Conservation (phyloP, 2,888 invertebrate genomes). For the Amorpha juglandis region DNA sequence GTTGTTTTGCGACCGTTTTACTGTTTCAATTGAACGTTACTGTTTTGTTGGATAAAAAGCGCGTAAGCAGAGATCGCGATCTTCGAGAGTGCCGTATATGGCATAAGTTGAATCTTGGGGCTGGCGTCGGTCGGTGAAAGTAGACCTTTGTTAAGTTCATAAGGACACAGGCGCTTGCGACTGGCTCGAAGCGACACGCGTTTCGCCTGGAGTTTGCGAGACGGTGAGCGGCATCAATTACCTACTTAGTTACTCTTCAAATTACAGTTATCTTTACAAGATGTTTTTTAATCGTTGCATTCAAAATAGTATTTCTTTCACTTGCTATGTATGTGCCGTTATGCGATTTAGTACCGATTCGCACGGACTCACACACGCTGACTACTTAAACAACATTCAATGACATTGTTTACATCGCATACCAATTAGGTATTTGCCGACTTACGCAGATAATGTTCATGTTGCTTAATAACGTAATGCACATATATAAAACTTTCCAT, state of each 20-base stretch:
- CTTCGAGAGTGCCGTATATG: conserved; percentile 77
- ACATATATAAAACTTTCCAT: conserved; percentile 14
- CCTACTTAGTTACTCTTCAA: conserved; percentile 65
- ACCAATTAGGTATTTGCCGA: conserved; percentile 22
- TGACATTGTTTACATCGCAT: conserved; percentile 26
- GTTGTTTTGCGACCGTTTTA: conserved; percentile 71
- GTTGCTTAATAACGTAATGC: conserved; percentile 6
- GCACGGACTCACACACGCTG: background rate
- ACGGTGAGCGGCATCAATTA: conserved; percentile 77
- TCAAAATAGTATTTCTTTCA: conserved; percentile 52
- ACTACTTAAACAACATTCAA: conserved; percentile 4
- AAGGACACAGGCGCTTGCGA: conserved; percentile 78
- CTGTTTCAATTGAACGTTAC: conserved; percentile 80
- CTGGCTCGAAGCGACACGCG: conserved; percentile 72
- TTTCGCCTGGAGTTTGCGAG: conserved; percentile 74
- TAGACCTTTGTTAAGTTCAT: conserved; percentile 82
- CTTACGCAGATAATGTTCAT: conserved; percentile 21
- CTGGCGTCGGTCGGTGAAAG: conserved; percentile 76
- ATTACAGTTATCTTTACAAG: conserved; percentile 61
- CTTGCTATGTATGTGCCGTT: conserved; percentile 42
- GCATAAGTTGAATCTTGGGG: conserved; percentile 69
- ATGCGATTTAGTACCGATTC: conserved; percentile 40
- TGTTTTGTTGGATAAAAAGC: conserved; percentile 77
- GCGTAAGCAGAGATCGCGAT: conserved; percentile 69
- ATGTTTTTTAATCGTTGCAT: conserved; percentile 51